Evolutionary conservation across 2,888 invertebrate species (phyloP), one percentile per base, ranked within the genome.

Genomic region (Geophilus truncorum): DNA sequence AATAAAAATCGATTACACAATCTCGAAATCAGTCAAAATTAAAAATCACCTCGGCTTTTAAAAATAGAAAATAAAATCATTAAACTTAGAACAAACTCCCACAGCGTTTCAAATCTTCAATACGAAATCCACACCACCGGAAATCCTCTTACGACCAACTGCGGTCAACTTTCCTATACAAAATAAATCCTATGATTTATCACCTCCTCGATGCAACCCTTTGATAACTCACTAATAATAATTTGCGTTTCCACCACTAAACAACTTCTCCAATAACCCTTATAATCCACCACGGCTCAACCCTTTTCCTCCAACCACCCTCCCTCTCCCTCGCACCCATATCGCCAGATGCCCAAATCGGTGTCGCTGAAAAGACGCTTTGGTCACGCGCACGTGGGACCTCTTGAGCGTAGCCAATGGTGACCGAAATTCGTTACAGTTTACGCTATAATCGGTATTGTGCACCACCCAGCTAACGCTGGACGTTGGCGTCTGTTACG

Each of bases 251-350:
- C 62, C 57, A 62, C 62, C 62, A 57, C 57, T 62, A 62, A 62
- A 62, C 23, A 62, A 62, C 62, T 28, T 62, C 62, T 62, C 62
- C 62, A 62, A 62, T 62, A 62, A 62, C 62, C 62, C 62, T 62
- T 15, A 62, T 62, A 62, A 62, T 62, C 62, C 62, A 62, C 62
- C 62, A 62, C 62, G 62, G 62, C 62, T 62, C 62, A 62, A 62
- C 62, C 62, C 62, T 62, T 62, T 62, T 25, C 62, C 62, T 15
- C 10, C 0, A 23, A 1, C 6, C 23, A 23, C 23, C 62, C 25
- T 7, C 23, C 62, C 25, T 3, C 62, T 4, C 7, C 62, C 28
- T 15, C 12, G 3, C 40, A 9, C 57, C 62, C 62, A 25, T 5
- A 28, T 7, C 62, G 62, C 62, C 62, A 62, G 62, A 62, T 62